Base-by-base conservation (phyloP, 2,113 vertebrate species). In the Symphodus melops region DNA sequence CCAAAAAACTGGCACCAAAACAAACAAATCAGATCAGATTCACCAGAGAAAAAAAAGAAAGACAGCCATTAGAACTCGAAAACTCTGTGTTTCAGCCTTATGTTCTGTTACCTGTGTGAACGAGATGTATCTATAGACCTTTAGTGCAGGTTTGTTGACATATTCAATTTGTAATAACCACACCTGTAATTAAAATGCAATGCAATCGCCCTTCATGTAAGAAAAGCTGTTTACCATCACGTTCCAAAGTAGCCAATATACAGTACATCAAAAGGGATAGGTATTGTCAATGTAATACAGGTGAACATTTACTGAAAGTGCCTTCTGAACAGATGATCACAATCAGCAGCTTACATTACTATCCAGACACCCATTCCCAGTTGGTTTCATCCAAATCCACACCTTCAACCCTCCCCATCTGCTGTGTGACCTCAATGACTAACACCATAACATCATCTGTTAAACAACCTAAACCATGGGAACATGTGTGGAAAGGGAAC, bases 351-450 rank as follows among this genome's bases (percentile, higher is more conserved):
- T 58, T 39, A 25, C 2, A 44, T n/a, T n/a, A 21, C 25, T 13
- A 5, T 9, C 39, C 20, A 12, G 9, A 39, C 37, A 39, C 5
- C 12, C 5, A 8, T 56, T 52, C 11, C 41, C 66, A 21, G 10
- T 25, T 68, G 52, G 70, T 51, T 58, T 74, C 52, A 37, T 52
- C 63, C 23, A 17, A 68, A 21, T 42, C 51, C 58, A 36, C 46
- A 62, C 57, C 36, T 49, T 28, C 17, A 63, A 56, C 19, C 23
- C 11, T 51, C 48, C 39, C n/a, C 23, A 71, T 49, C 46, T 69
- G 28, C 52, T 28, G 11, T 60, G 46, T 1, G 42, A 64, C 52
- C 33, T 49, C 1, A 51, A 6, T 14, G 39, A 53, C 52, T 33
- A 44, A 21, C n/a, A 23, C 33, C 25, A 16, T 39, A 8, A 39